Percentiles rank a stretch among this genome's conserved stretches.
Evolutionary conservation across 2,797 vertebrate genomes (phyloP).

Genomic region (Galaxias olidus): DNA sequence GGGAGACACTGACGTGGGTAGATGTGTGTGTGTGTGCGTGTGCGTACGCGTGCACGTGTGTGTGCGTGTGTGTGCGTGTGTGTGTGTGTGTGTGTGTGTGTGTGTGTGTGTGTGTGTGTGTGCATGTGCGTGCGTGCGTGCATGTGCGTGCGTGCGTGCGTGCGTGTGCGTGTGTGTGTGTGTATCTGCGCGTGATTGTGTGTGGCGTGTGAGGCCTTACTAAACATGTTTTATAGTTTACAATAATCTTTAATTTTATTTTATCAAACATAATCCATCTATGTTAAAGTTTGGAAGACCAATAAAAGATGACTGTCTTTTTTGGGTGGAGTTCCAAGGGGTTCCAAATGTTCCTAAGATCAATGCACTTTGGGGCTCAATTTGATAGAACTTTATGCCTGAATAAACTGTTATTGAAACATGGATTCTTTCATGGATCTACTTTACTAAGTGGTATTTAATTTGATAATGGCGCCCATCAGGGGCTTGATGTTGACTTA

Average conservation of each 20-base stretch:
- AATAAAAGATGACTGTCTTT: neutral
- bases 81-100: neutral
- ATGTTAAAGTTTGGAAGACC: neutral
- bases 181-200: conserved; percentile 5
- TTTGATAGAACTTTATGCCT: no score
- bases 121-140: neutral
- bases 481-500: no score
- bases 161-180: neutral
- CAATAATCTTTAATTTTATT: neutral
- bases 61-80: no score
- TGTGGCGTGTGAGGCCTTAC: no score
- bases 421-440: no score
- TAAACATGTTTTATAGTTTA: neutral
- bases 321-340: no score
- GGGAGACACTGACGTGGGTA: conserved; percentile 26
- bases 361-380: no score
- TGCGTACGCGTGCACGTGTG: conserved; percentile 11
- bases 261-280: neutral
- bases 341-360: neutral
- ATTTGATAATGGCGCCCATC: no score
- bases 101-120: conserved; percentile 3
- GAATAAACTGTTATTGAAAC: no score
- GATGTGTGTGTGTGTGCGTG: conserved; percentile 7
- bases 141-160: no score
- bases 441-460: no score